phyloP scores from a whole-genome alignment of 2,113 vertebrate species.

The Oophaga pumilio region DNA sequence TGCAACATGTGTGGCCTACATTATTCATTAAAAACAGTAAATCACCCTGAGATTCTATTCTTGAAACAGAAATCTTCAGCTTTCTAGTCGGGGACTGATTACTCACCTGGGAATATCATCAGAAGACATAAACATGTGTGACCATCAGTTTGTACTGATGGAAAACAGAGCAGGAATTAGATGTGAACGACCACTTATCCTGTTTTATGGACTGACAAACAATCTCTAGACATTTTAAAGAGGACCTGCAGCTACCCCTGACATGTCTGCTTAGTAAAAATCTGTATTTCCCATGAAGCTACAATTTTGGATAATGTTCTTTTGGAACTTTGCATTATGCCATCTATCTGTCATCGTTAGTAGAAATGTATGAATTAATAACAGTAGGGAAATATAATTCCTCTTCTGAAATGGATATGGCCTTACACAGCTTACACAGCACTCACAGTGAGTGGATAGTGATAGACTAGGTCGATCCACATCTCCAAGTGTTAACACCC shows the following conservation, averaged over 20 bases:
- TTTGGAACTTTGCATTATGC: too few relatives aligned
- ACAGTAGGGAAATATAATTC: too few relatives aligned
- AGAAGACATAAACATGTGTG: background rate
- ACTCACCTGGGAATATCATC: background rate
- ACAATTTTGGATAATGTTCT: too few relatives aligned
- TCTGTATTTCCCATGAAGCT: too few relatives aligned
- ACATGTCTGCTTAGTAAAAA: too few relatives aligned
- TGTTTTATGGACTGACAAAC: background rate
- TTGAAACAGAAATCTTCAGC: background rate
- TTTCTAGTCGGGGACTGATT: background rate
- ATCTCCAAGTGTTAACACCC: too few relatives aligned
- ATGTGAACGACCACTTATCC: background rate
- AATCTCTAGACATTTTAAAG: background rate
- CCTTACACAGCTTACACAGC: too few relatives aligned
- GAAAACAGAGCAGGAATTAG: slow-evolving; percentile 21
- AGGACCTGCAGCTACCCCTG: background rate
- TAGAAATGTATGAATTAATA: too few relatives aligned
- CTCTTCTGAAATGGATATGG: too few relatives aligned
- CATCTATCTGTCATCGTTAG: too few relatives aligned
- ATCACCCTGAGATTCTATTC: background rate
- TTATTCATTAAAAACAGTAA: slow-evolving; percentile 9
- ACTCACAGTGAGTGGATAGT: too few relatives aligned
- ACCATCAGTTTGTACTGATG: background rate
- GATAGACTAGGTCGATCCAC: too few relatives aligned
- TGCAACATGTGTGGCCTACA: slow-evolving; percentile 2